Percentiles rank a stretch among this genome's conserved stretches.
phyloP scores from a whole-genome alignment of 1,140 invertebrate species.

The Acromyrmex heyeri region DNA sequence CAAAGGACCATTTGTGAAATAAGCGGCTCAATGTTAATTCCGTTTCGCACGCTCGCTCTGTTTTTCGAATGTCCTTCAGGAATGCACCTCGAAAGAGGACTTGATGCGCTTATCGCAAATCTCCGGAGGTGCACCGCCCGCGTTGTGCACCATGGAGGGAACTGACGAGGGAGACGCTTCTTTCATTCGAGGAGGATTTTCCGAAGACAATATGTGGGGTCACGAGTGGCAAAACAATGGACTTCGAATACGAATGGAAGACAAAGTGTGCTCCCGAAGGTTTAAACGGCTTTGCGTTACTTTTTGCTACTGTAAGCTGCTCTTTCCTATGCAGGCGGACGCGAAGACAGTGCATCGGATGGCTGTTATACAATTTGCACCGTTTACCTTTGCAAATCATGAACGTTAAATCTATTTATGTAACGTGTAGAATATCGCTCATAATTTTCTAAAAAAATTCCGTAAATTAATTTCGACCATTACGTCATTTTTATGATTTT shows the following conservation, averaged over 20 bases:
- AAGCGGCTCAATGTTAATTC: slow-evolving; percentile 26
- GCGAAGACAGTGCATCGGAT: slow-evolving; percentile 13
- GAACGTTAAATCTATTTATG: background rate
- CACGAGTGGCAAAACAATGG: slow-evolving; percentile 61
- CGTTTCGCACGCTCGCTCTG: background rate
- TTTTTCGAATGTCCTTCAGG: background rate
- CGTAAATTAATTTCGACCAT: background rate
- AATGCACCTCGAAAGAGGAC: background rate
- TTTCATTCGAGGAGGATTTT: slow-evolving; percentile 63
- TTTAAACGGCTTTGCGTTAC: slow-evolving; percentile 61
- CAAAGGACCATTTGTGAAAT: background rate
- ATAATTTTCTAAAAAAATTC: background rate
- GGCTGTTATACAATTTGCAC: slow-evolving; percentile 7
- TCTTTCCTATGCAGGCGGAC: slow-evolving; percentile 18
- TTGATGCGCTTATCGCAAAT: slow-evolving; percentile 41
- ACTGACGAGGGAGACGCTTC: slow-evolving; percentile 27
- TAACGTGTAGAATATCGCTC: background rate
- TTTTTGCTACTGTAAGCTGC: slow-evolving; percentile 55
- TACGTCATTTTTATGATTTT: background rate
- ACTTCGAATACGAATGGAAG: slow-evolving; percentile 56
- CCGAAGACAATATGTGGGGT: slow-evolving; percentile 63
- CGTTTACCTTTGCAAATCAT: slow-evolving; percentile 22
- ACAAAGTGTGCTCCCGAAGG: slow-evolving; percentile 44
- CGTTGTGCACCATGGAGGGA: background rate
- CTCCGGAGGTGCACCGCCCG: background rate